Conservation (phyloP, 2,797 vertebrate species). For the Sciaenops ocellatus region DNA sequence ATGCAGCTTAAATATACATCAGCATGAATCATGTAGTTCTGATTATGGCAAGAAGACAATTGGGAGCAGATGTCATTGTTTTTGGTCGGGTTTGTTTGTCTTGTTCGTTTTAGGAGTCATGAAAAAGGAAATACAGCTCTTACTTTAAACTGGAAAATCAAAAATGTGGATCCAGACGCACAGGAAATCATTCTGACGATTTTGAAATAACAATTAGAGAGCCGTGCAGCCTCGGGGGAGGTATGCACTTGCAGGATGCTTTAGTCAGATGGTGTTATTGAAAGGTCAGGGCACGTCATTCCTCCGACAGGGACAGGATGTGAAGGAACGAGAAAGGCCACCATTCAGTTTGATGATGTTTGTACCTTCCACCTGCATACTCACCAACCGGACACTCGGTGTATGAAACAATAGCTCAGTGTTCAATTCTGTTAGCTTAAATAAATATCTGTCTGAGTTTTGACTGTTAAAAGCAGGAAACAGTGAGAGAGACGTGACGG, state of each 20-base stretch:
- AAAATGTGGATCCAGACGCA: too few relatives aligned
- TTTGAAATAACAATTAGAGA: background rate
- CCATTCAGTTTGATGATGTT: background rate
- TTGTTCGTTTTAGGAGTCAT: background rate
- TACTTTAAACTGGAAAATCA: too few relatives aligned
- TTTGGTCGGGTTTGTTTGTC: background rate
- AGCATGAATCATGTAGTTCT: too few relatives aligned
- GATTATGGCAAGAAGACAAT: too few relatives aligned
- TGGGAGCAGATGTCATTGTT: too few relatives aligned
- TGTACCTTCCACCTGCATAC: background rate
- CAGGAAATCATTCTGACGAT: background rate
- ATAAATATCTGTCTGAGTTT: slow-evolving; percentile 24
- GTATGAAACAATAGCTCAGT: slow-evolving; percentile 18
- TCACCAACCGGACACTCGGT: background rate
- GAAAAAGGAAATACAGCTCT: too few relatives aligned
- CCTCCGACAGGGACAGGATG: background rate
- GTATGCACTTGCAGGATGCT: too few relatives aligned
- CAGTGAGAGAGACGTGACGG: slow-evolving; percentile 3
- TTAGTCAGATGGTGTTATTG: background rate
- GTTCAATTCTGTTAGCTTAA: slow-evolving; percentile 16
- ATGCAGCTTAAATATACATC: too few relatives aligned
- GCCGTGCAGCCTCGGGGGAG: background rate
- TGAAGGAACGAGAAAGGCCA: background rate
- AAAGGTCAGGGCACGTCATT: background rate
- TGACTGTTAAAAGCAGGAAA: slow-evolving; percentile 8